Conservation (phyloP, 1,140 invertebrate genomes). For the Polypedilum vanderplanki region DNA sequence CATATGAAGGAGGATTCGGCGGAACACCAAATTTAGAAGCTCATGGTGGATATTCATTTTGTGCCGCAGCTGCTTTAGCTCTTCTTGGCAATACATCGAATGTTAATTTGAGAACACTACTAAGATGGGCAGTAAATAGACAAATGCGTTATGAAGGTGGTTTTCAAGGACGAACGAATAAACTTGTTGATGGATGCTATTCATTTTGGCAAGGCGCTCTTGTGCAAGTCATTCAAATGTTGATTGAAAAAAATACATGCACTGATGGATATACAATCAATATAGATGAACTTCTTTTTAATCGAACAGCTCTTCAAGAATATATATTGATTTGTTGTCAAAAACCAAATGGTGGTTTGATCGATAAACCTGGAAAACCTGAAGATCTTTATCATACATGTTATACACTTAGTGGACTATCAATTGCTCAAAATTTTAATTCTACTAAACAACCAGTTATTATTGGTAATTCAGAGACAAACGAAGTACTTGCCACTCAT, state of each 20-base stretch:
- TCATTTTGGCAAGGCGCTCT: slow-evolving; percentile 99
- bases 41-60: slow-evolving; percentile 97
- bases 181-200: slow-evolving; percentile 97
- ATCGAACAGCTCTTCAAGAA: slow-evolving; percentile 84
- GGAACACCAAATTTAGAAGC: slow-evolving; percentile 93
- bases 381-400: slow-evolving; percentile 95
- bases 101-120: slow-evolving; percentile 68
- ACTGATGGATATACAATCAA: slow-evolving; percentile 29
- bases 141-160: slow-evolving; percentile 89
- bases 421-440: slow-evolving; percentile 80
- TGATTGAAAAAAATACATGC: slow-evolving; percentile 44
- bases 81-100: slow-evolving; percentile 72
- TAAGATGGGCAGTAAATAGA: slow-evolving; percentile 78
- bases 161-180: slow-evolving; percentile 94
- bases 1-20: slow-evolving; percentile 97
- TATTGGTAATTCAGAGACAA: slow-evolving; percentile 50
- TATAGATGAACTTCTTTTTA: slow-evolving; percentile 53
- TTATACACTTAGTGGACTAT: slow-evolving; percentile 90
- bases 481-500: slow-evolving; percentile 56
- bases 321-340: slow-evolving; percentile 94
- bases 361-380: slow-evolving; percentile 82
- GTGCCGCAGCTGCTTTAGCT: slow-evolving; percentile 82
- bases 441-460: slow-evolving; percentile 47
- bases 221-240: slow-evolving; percentile 63
- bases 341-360: slow-evolving; percentile 75